Evolutionary conservation across 2,888 invertebrate genomes (phyloP), one percentile per base, ranked within the genome.

Genomic region (Exocentrus adspersus): DNA sequence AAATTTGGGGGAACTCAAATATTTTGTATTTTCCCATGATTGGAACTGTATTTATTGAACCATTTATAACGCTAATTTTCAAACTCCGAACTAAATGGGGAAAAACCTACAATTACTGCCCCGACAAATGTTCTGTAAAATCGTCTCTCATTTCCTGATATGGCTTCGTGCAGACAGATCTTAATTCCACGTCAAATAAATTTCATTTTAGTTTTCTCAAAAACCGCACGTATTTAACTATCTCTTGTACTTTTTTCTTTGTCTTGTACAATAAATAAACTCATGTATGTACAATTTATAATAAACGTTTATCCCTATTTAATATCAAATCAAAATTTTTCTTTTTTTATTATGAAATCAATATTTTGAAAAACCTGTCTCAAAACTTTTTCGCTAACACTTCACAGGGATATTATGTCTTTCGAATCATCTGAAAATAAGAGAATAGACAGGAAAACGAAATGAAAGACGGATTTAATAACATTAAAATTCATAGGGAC

Each of bases 401-500:
- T n/a, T n/a, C n/a, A 14, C 16, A 19, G 17, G n/a, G 19, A 20
- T 45, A n/a, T n/a, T n/a, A 45, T 45, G 17, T 20, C 9, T 45
- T n/a, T 45, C 20, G n/a, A 45, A 45, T 17, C 19, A 17, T n/a
- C 20, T 3, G n/a, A 43, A 20, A n/a, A 20, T 10, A 45, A 45
- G 2, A 17, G 12, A 19, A 50, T 30, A 9, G 21, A 41, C 12
- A 21, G 42, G 28, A 59, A 30, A 21, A n/a, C 51, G 66, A 71
- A 74, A 71, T 73, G 70, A 72, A 70, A 72, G 72, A 74, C 73
- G 71, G 73, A 73, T 75, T 75, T 75, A 75, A 75, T 75, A 75
- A 74, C 71, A 75, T 74, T 75, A 76, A 76, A 75, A 76, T 76
- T 75, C 75, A 74, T 73, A 73, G 71, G 69, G 72, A 71, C 70